Conservation (phyloP, 2,888 invertebrate genomes). For the Agriopis leucophaearia region DNA sequence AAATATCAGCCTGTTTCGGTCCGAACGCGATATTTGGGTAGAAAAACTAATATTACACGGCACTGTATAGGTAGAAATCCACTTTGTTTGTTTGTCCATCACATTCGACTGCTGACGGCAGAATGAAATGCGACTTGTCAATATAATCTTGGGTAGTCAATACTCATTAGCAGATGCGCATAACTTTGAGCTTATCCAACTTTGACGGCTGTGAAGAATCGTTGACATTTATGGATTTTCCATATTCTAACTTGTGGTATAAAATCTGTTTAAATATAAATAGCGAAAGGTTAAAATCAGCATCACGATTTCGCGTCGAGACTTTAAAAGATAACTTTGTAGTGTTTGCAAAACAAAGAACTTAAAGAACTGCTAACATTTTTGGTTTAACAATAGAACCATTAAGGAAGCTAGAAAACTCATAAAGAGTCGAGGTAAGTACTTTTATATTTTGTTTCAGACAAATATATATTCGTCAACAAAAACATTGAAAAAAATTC, state of each 20-base stretch:
- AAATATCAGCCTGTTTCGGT: background rate
- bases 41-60: background rate
- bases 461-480: constrained; percentile 4
- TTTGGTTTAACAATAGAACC: constrained; percentile 15
- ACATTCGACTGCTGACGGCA: constrained; percentile 1
- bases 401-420: constrained; percentile 3
- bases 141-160: constrained; percentile 9
- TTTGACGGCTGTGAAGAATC: constrained; percentile 6
- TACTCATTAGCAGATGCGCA: constrained; percentile 18
- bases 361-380: constrained; percentile 19
- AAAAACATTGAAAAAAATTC: background rate
- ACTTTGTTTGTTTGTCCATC: constrained; percentile 19
- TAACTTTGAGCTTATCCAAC: constrained; percentile 26
- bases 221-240: constrained; percentile 9
- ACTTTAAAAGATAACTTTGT: constrained; percentile 4
- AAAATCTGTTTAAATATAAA: constrained; percentile 5
- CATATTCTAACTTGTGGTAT: constrained; percentile 19
- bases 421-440: background rate
- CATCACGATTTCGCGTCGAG: background rate
- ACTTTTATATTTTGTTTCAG: constrained; percentile 3
- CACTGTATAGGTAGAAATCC: constrained; percentile 1
- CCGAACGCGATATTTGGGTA: background rate
- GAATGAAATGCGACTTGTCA: constrained; percentile 16
- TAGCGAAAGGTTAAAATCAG: constrained; percentile 6
- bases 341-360: constrained; percentile 54